A percentile compares a stretch with the other conserved stretches of the same genome.
Evolutionary conservation across 2,888 invertebrate genomes (phyloP).

Genomic region (Eucriotettix oculatus): DNA sequence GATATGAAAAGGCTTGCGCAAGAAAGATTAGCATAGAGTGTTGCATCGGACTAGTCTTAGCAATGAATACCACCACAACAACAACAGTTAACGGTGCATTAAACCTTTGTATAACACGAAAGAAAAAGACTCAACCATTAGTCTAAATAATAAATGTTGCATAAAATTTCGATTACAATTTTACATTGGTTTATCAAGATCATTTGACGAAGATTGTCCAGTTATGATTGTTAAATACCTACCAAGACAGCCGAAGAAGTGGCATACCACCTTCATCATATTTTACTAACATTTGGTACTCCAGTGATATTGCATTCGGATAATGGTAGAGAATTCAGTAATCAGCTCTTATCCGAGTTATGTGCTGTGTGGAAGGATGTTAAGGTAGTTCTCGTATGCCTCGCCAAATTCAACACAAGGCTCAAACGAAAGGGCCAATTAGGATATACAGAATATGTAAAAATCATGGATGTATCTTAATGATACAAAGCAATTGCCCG

Average conservation of each 20-base stretch:
- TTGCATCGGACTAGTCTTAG: too few relatives aligned
- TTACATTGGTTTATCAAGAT: conserved; percentile 23
- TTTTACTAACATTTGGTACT: conserved; percentile 23
- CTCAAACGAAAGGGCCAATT: not conserved
- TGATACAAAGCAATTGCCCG: not conserved
- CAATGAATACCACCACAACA: too few relatives aligned
- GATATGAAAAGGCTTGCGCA: too few relatives aligned
- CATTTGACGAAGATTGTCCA: conserved; percentile 23
- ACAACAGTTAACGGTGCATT: too few relatives aligned
- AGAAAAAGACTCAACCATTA: too few relatives aligned
- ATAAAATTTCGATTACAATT: conserved; percentile 21
- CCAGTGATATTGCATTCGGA: conserved; percentile 21
- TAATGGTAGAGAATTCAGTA: conserved; percentile 17
- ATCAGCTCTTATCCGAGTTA: not conserved
- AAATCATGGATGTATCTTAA: not conserved
- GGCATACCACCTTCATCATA: conserved; percentile 20
- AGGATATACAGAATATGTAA: not conserved
- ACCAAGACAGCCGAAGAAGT: conserved; percentile 22
- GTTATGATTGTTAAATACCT: conserved; percentile 20
- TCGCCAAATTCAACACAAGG: not conserved
- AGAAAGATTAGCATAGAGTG: too few relatives aligned
- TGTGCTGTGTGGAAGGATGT: not conserved
- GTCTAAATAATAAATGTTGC: too few relatives aligned
- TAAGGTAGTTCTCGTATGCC: not conserved
- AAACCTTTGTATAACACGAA: too few relatives aligned